phyloP scores from a whole-genome alignment of 2,888 invertebrate genomes.

The Pseudococcus viburni region DNA sequence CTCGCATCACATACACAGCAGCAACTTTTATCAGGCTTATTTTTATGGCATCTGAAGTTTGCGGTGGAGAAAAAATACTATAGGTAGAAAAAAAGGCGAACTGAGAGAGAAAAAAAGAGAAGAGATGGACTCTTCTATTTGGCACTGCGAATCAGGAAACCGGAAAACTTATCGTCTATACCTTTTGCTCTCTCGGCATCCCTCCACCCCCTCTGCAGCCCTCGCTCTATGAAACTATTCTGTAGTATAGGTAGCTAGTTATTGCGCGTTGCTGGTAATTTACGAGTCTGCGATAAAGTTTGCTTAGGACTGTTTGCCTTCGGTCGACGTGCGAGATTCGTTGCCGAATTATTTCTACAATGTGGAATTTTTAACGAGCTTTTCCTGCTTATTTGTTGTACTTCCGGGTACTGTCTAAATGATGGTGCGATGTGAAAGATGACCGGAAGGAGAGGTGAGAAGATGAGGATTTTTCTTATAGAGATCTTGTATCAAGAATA shows the following conservation, averaged over 20 bases:
- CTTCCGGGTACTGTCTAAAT: not conserved
- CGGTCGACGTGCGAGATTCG: constrained; percentile 37
- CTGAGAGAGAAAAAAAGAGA: not conserved
- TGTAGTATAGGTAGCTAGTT: not conserved
- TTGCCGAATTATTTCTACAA: constrained; percentile 2
- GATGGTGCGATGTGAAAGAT: too few relatives aligned
- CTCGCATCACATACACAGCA: not conserved
- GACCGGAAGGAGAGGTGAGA: too few relatives aligned
- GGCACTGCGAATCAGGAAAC: constrained; percentile 54
- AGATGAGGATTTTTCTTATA: too few relatives aligned
- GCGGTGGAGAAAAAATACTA: not conserved
- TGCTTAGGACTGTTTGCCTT: constrained; percentile 49
- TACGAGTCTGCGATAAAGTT: constrained; percentile 20
- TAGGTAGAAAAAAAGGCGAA: too few relatives aligned
- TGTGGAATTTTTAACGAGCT: constrained; percentile 14
- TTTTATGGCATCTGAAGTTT: constrained; percentile 51
- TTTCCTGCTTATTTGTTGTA: not conserved
- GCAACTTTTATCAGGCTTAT: constrained; percentile 49
- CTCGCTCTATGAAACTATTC: not conserved
- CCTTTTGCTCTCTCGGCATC: not conserved
- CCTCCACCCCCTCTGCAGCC: too few relatives aligned
- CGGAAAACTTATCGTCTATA: constrained; percentile 25
- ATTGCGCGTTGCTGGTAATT: constrained; percentile 17
- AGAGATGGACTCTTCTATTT: constrained; percentile 50
- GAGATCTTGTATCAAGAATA: too few relatives aligned